Conservation (phyloP, 2,113 vertebrate genomes). For the Eclectus roratus region DNA sequence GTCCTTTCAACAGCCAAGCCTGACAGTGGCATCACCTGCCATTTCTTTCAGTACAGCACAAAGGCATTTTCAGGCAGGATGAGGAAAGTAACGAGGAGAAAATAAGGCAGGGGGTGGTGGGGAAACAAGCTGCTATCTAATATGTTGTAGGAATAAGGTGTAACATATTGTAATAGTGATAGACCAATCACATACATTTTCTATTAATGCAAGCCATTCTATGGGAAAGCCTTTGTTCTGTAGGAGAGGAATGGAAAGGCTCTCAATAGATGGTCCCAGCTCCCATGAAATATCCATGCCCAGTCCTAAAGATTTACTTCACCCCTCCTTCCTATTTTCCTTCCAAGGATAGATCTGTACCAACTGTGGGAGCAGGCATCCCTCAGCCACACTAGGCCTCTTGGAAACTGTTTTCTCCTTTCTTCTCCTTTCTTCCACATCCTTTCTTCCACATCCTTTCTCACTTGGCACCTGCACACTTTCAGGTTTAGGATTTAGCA, state of each 20-base stretch:
- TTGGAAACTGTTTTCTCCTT: neutral
- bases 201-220: neutral
- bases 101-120: neutral
- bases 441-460: neutral
- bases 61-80: slow-evolving; percentile 9
- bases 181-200: neutral
- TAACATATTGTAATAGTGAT: neutral
- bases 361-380: neutral
- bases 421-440: neutral
- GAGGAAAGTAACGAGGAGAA: neutral
- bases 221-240: neutral
- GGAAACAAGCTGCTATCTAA: neutral
- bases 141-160: neutral
- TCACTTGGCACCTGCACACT: neutral
- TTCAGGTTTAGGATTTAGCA: neutral
- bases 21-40: slow-evolving; percentile 6
- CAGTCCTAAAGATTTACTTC: neutral
- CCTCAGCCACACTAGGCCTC: neutral
- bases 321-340: neutral
- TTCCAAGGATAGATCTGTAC: neutral
- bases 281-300: neutral
- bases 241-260: neutral
- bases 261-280: neutral
- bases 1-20: neutral
- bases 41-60: neutral